Percentiles rank a stretch among this genome's conserved stretches.
These are phyloP conservation scores for Pantherophis vulpinus DNA, from an alignment of 2,797 vertebrate genomes.

Conservation along the genomic window DNA sequence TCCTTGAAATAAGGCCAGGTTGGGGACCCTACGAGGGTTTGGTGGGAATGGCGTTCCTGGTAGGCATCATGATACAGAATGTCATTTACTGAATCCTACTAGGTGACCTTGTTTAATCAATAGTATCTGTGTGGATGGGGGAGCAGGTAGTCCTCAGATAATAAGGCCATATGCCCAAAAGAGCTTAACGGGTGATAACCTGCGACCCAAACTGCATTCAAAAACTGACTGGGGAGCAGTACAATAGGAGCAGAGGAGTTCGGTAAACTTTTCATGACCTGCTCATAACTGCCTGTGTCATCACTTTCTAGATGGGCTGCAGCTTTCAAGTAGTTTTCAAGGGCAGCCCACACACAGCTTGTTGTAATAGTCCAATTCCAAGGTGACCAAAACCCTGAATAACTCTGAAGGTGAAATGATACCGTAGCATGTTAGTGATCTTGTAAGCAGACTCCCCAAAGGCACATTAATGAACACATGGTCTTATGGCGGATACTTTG, in stretches of 20 bases:
- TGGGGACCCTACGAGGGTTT: neutral
- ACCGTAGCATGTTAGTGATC: neutral
- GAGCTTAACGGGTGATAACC: neutral
- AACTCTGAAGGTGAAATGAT: neutral
- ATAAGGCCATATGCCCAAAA: neutral
- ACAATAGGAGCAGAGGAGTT: neutral
- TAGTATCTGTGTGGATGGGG: neutral
- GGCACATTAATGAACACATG: neutral
- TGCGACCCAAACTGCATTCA: neutral
- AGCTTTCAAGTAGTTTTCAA: neutral
- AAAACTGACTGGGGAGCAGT: neutral
- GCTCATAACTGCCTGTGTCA: neutral
- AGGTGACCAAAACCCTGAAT: neutral
- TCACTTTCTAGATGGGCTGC: neutral
- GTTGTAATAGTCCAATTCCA: neutral
- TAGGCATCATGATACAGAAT: neutral
- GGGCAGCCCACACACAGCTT: neutral
- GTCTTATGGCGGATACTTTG: neutral
- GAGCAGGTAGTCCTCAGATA: neutral
- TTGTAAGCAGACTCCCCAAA: neutral
- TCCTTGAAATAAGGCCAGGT: neutral
- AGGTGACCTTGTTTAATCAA: neutral
- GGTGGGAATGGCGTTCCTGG: neutral
- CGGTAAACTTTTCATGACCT: neutral
- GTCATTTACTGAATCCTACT: neutral